These are phyloP conservation scores for Clytia hemisphaerica DNA, from an alignment of 30 jellyfish, hydroid and myxozoan species.

Conservation along the genomic window DNA sequence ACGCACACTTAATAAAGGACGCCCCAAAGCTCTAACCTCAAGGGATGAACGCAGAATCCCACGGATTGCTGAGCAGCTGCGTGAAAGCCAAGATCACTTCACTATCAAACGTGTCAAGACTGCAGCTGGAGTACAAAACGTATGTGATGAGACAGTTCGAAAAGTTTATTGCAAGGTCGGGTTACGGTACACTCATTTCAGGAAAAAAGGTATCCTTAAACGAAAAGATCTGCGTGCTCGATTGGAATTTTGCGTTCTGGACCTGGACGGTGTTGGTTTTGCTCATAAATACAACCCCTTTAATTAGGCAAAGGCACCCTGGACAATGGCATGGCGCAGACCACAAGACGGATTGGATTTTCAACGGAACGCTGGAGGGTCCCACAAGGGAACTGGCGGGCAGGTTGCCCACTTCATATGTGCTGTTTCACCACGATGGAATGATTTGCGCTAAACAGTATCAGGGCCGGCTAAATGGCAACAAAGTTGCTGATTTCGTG, in stretches of 20 bases:
- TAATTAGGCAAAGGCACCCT: conserved; percentile 37
- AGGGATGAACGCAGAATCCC: conserved; percentile 12
- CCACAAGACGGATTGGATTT: conserved; percentile 26
- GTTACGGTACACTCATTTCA: conserved; percentile 2
- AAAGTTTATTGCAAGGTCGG: too few species aligned
- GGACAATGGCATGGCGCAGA: conserved; percentile 40
- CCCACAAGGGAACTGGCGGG: conserved; percentile 33
- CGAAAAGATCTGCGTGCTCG: neutral
- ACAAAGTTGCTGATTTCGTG: conserved; percentile 41
- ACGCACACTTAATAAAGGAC: conserved; percentile 16
- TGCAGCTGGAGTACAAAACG: conserved; percentile 25
- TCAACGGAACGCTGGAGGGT: conserved; percentile 32
- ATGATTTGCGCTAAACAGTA: conserved; percentile 14
- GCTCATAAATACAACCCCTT: too few species aligned
- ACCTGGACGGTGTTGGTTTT: conserved; percentile 45
- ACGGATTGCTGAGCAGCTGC: conserved; percentile 3
- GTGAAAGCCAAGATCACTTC: conserved; percentile 18
- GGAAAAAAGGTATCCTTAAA: conserved; percentile 22
- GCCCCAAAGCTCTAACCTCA: conserved; percentile 8
- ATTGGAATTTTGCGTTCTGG: conserved; percentile 17
- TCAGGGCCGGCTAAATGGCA: conserved; percentile 25
- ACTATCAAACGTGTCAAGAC: conserved; percentile 20
- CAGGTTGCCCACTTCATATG: conserved; percentile 7
- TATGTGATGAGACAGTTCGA: conserved; percentile 25
- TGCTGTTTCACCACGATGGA: conserved; percentile 13